Evolutionary conservation across 2,888 invertebrate species (phyloP).

Genomic region (Phragmatobia fuliginosa): DNA sequence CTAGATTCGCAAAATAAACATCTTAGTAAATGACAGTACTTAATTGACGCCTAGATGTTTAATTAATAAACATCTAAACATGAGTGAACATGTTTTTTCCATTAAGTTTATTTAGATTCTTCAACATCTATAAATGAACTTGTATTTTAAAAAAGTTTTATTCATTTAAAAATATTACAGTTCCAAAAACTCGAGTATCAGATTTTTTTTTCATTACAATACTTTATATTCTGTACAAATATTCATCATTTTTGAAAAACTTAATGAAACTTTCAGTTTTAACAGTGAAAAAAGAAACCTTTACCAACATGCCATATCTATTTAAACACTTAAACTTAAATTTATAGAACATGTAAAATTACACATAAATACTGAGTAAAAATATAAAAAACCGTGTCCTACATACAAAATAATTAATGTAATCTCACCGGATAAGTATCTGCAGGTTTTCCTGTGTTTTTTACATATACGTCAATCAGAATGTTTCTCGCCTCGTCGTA

Average conservation of each 20-base stretch:
- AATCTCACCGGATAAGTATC: constrained; percentile 69
- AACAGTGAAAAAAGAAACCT: too few relatives aligned
- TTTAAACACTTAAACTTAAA: neutral
- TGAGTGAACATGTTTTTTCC: neutral
- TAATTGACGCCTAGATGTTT: neutral
- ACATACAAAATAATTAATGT: constrained; percentile 25
- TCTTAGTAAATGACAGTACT: neutral
- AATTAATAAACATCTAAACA: constrained; percentile 11
- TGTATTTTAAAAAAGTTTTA: too few relatives aligned
- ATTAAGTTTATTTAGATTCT: too few relatives aligned
- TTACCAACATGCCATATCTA: neutral
- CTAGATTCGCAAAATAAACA: neutral
- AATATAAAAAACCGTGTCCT: constrained; percentile 6
- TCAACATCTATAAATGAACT: too few relatives aligned
- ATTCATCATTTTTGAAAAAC: too few relatives aligned
- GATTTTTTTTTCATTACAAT: too few relatives aligned
- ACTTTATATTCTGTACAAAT: too few relatives aligned
- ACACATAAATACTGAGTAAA: neutral
- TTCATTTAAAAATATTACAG: too few relatives aligned
- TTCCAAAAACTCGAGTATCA: too few relatives aligned
- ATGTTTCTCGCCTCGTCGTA: constrained; percentile 70
- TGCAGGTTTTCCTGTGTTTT: constrained; percentile 70
- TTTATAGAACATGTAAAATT: neutral
- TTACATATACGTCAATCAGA: constrained; percentile 64
- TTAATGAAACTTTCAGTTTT: too few relatives aligned